Conservation (phyloP, 2,888 invertebrate genomes). For the Seira sanloemensis region DNA sequence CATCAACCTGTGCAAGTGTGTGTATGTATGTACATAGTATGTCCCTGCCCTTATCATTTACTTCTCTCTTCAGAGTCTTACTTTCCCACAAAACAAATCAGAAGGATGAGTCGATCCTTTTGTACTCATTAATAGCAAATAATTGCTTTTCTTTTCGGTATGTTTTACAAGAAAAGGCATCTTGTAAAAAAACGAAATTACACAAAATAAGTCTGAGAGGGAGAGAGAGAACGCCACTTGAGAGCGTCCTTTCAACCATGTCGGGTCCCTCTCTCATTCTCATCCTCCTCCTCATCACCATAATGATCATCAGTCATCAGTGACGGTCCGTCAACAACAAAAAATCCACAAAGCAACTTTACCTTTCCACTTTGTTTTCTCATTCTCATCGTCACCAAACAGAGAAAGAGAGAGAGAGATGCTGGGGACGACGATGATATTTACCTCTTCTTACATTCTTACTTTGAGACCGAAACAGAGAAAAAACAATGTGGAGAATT, state of each 20-base stretch:
- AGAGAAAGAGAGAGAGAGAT: constrained; percentile 13
- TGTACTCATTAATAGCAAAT: background rate
- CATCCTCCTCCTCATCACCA: background rate
- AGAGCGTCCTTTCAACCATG: background rate
- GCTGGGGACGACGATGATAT: too few relatives aligned
- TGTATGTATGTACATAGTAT: too few relatives aligned
- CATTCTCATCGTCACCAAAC: background rate
- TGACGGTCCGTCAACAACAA: background rate
- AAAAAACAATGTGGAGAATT: too few relatives aligned
- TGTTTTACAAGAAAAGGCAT: background rate
- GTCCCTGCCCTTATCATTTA: background rate
- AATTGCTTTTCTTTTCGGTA: background rate
- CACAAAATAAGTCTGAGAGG: background rate
- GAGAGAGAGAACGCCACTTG: too few relatives aligned
- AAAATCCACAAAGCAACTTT: background rate
- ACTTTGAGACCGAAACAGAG: background rate
- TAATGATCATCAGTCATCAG: background rate
- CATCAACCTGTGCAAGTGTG: too few relatives aligned
- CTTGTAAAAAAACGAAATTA: background rate
- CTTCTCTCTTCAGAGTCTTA: background rate
- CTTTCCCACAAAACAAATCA: background rate
- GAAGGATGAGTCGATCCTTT: background rate
- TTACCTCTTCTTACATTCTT: background rate
- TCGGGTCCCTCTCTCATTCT: background rate
- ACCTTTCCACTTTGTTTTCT: background rate